Evolutionary conservation across 2,797 vertebrate species (phyloP), one percentile per base, ranked within the genome.

Genomic region (Scomberomorus guttatus): DNA sequence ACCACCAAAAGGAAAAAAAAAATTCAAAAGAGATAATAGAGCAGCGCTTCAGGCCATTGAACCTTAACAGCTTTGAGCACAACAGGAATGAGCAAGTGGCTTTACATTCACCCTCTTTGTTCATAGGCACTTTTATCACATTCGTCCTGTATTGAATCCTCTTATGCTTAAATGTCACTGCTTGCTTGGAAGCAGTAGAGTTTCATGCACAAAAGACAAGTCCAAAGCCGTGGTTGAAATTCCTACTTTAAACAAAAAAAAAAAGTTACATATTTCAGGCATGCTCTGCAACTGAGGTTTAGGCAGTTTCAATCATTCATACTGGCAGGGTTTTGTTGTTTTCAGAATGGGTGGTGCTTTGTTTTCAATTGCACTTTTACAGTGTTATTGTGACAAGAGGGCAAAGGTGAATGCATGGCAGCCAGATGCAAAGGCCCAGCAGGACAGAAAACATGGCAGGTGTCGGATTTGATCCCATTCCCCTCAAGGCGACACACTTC

Each of bases 381-480:
- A 34, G 34, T 8, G 5, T 52, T 75, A 20, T 44, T 67, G 29
- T 79, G 81, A 82, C 72, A 78, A 75, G 29, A 50, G 83, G 75
- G 60, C 56, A 84, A 69, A 87, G 86, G 85, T 85, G 83, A 83
- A 58, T 3, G 9, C 14, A 18, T 14, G 66, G 69, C 73, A 57
- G 83, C 73, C 83, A 82, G 82, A 90, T 89, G 79, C 85, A 82
- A 78, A 90, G 75, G 42, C 66, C 22, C 67, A 14, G 76, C 59
- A 77, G 87, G 56, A 58, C 10, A 12, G 73, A 65, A 67, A 84
- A 87, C 83, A 81, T 82, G 89, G 72, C 90, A 87, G 84, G 78
- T 90, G 91, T 91, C 75, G 8, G 61, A 61, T 89, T 87, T 82
- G 86, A 87, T 91, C 85, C 69, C 55, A 0, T 22, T 78, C 74